A percentile compares a stretch with the other conserved stretches of the same genome.
These are phyloP conservation scores for Euthynnus affinis DNA, from an alignment of 2,797 vertebrate species.

Conservation along the genomic window DNA sequence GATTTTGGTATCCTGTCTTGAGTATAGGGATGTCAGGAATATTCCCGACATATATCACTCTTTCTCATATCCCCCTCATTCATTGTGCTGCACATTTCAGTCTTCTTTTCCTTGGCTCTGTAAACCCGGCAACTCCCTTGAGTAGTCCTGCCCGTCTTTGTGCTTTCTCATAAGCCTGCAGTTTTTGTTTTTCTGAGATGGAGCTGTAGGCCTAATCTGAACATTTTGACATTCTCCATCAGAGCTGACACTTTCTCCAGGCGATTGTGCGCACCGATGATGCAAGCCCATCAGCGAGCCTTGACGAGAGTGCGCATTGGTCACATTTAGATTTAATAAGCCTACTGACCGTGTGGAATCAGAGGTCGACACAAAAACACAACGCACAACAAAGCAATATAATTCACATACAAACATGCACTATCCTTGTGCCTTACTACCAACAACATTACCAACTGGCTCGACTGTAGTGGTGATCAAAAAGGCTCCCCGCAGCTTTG, in stretches of 20 bases:
- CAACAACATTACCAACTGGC: conserved; percentile 66
- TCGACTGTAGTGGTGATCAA: conserved; percentile 80
- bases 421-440: conserved; percentile 46
- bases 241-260: conserved; percentile 51
- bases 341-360: conserved; percentile 49
- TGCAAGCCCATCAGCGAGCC: conserved; percentile 34
- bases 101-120: conserved; percentile 21
- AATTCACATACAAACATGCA: conserved; percentile 37
- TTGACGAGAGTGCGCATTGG: conserved; percentile 29
- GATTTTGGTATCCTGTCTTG: conserved; percentile 49
- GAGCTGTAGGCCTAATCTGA: conserved; percentile 44
- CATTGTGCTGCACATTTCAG: conserved; percentile 21
- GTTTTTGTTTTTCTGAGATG: conserved; percentile 27
- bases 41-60: conserved; percentile 22
- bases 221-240: conserved; percentile 41
- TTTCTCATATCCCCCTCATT: not conserved
- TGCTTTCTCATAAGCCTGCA: conserved; percentile 38
- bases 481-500: conserved; percentile 79
- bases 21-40: conserved; percentile 36
- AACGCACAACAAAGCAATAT: conserved; percentile 70
- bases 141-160: conserved; percentile 36
- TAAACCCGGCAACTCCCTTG: conserved; percentile 23
- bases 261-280: conserved; percentile 45
- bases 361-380: conserved; percentile 45
- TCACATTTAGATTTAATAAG: conserved; percentile 61